phyloP scores from a whole-genome alignment of 2,797 vertebrate species.

The Siniperca obscura region DNA sequence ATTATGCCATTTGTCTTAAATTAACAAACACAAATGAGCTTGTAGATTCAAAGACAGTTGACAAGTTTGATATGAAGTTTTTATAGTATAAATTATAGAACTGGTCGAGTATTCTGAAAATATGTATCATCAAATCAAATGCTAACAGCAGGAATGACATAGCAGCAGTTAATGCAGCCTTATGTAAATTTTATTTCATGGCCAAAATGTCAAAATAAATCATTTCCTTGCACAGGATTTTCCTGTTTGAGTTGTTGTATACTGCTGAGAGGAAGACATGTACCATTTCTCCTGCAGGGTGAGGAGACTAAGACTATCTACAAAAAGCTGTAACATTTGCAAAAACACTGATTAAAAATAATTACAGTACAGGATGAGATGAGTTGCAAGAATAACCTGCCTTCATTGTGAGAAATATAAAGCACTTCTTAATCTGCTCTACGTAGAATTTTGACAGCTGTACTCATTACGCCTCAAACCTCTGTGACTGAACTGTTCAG shows the following conservation, averaged over 20 bases:
- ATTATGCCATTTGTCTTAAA: conserved; percentile 86
- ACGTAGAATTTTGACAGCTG: conserved; percentile 7
- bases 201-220: conserved; percentile 76
- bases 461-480: conserved; percentile 1
- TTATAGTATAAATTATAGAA: conserved; percentile 81
- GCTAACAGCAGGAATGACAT: conserved; percentile 54
- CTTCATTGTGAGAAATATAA: conserved; percentile 42
- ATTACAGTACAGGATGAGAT: conserved; percentile 55
- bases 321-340: conserved; percentile 53
- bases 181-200: conserved; percentile 74
- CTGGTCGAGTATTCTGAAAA: conserved; percentile 58
- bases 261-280: conserved; percentile 47
- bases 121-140: conserved; percentile 57
- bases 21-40: conserved; percentile 79
- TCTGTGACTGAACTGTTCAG: background rate
- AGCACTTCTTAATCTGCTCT: conserved; percentile 43
- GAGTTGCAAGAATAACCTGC: conserved; percentile 44
- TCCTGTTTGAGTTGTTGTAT: conserved; percentile 37
- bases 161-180: conserved; percentile 43
- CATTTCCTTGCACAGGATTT: conserved; percentile 55
- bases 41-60: conserved; percentile 67
- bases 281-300: conserved; percentile 32
- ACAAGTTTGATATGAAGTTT: conserved; percentile 77
- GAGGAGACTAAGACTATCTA: conserved; percentile 48
- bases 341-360: conserved; percentile 54